Evolutionary conservation across 2,888 invertebrate species (phyloP), one percentile per base, ranked within the genome.

Genomic region (Teinopalpus imperialis): DNA sequence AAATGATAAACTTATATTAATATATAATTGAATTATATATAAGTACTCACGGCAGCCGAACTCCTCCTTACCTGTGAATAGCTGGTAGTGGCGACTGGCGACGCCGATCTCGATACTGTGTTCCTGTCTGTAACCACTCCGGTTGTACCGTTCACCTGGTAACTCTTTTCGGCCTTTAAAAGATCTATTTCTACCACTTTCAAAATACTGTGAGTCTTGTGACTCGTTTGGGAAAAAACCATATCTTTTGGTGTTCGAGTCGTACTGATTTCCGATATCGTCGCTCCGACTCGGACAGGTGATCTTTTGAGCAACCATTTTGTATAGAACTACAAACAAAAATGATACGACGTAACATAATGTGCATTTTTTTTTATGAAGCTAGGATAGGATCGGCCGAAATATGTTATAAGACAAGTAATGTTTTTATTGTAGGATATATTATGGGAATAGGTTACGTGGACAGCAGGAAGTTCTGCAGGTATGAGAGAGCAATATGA

Each of bases 311-410:
- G 87, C 77, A 83, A 88, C 88, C 88, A 88, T 88, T 88, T 88
- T 88, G 88, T 74, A 87, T 85, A 87, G 85, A 87, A 88, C 88
- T 88, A 88, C 87, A 87, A 88, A 88, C 79, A 88, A 73, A 88
- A 88, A 88, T 81, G 85, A 86, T 76, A 86, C 79, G 88, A 86
- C 87, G 85, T 88, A 86, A 88, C 88, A 81, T 76, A 85, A 82
- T 82, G 86, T 83, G 81, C 78, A 82, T 77, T 78, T 75, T 76
- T n/a, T n/a, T 63, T 60, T 81, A 82, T 79, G 59, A 81, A 83
- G 85, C 85, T 58, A 59, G 66, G 64, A 63, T 57, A 51, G 49
- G 55, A 49, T 50, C 40, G 47, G 46, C 52, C 48, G 26, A 20
- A 9, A n/a, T n/a, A n/a, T n/a, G 14, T 7, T 4, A 13, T 9